Conservation (phyloP, 2,113 vertebrate genomes). For the Sisor rabdophorus region DNA sequence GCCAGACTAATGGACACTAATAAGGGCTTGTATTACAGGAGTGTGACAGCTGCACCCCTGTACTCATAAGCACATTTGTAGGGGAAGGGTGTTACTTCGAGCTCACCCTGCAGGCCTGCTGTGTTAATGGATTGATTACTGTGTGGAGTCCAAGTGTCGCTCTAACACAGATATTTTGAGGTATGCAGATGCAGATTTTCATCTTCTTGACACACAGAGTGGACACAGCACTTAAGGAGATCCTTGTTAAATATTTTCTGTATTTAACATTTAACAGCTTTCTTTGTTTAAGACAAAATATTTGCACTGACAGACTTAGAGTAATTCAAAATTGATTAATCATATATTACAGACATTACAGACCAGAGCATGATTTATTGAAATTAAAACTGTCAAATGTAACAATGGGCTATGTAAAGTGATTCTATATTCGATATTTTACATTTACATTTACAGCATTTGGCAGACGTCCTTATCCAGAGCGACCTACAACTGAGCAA, state of each 20-base stretch:
- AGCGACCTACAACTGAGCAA: too few species aligned
- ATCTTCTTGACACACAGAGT: conserved; percentile 39
- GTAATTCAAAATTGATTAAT: too few species aligned
- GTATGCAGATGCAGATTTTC: conserved; percentile 40
- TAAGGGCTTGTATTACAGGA: conserved; percentile 80
- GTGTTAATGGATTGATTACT: conserved; percentile 74
- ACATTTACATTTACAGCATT: too few species aligned
- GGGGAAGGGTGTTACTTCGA: conserved; percentile 56
- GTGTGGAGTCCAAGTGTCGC: conserved; percentile 54
- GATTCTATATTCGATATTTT: background rate
- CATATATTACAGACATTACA: background rate
- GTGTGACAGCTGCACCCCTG: conserved; percentile 82
- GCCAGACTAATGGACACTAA: conserved; percentile 78
- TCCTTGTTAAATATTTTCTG: conserved; percentile 57
- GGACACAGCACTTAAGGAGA: conserved; percentile 44
- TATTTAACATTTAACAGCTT: conserved; percentile 47
- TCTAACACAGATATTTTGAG: conserved; percentile 47
- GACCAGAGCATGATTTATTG: background rate
- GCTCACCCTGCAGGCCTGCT: conserved; percentile 60
- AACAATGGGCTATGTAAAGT: background rate
- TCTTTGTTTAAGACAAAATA: background rate
- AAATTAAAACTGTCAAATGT: background rate
- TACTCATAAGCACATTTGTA: conserved; percentile 48
- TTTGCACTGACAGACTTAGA: background rate
- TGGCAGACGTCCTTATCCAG: too few species aligned